These are phyloP conservation scores for Carabus problematicus DNA, from an alignment of 2,888 invertebrate species.

Conservation along the genomic window DNA sequence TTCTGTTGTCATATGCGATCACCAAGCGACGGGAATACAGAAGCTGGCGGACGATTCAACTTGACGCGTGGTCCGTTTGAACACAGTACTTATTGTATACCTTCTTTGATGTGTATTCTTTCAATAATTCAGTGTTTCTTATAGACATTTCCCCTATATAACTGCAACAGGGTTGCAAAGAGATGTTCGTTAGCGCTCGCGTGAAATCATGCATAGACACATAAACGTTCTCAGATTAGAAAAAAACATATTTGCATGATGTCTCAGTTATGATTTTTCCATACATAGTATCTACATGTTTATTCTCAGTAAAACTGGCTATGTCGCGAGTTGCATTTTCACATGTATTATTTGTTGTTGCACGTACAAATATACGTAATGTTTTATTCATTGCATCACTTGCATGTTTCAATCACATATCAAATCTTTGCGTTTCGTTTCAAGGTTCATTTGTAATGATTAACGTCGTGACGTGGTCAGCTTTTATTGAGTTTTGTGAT, in stretches of 20 bases:
- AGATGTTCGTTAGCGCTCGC: conserved; percentile 1
- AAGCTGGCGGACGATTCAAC: conserved; percentile 64
- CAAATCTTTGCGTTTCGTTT: too few relatives aligned
- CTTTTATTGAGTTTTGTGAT: neutral
- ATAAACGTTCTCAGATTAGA: neutral
- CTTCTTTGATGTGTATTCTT: conserved; percentile 40
- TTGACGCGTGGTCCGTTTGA: conserved; percentile 68
- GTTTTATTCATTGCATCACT: too few relatives aligned
- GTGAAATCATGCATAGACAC: neutral
- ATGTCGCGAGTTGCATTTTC: too few relatives aligned
- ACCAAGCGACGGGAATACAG: conserved; percentile 76
- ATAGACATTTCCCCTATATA: conserved; percentile 25
- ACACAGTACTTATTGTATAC: conserved; percentile 34
- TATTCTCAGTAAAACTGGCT: too few relatives aligned
- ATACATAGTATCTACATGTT: too few relatives aligned
- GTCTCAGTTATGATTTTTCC: too few relatives aligned
- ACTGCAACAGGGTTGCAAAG: conserved; percentile 38
- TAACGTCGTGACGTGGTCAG: too few relatives aligned
- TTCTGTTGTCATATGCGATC: conserved; percentile 87
- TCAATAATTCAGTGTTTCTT: conserved; percentile 34
- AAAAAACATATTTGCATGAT: too few relatives aligned
- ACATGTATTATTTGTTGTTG: too few relatives aligned
- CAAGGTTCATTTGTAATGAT: too few relatives aligned
- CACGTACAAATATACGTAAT: too few relatives aligned
- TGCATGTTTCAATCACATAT: too few relatives aligned